Evolutionary conservation across 2,113 vertebrate genomes (phyloP), one percentile per base, ranked within the genome.

Genomic region (Neomonachus schauinslandi): DNA sequence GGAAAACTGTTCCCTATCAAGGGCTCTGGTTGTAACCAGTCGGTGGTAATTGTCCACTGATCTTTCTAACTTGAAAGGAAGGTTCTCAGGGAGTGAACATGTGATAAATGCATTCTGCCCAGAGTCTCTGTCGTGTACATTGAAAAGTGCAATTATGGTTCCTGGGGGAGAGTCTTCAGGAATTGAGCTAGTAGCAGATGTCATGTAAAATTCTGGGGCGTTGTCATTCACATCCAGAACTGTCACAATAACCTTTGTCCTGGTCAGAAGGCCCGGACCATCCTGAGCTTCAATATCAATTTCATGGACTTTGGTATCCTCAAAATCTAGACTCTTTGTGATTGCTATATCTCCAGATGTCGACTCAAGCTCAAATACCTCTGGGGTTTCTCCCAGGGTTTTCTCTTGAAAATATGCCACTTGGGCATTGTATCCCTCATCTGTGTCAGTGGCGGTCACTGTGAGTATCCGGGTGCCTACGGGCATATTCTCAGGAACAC

Each of bases 141-240:
- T 98, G 83, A 99, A 96, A 88, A 99, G 97, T 18, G 98, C 99
- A 49, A 99, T 95, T 55, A 98, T 72, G 4, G 98, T 98, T 61
- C 98, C 98, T 24, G 97, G 79, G 61, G 89, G 57, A 24, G 97
- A 94, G 74, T 98, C 96, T 97, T 82, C 98, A 42, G 97, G 91
- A 89, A 99, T 53, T 4, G 97, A 95, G 76, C 95, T 98, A 36
- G 98, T 98, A 89, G 97, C 97, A 22, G 99, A 99, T 39, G 99
- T 99, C 13, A 99, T 91, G 49, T 98, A 90, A 88, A 98, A 97
- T 98, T 98, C 99, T 0, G 99, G 99, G 2, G 79, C 95, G 71
- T 99, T 99, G 92, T 99, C 99, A 95, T 99, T 99, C 7, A 98
- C 97, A 12, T 99, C 99, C 21, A 98, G 95, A 69, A 99, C 86